Evolutionary conservation across 2,113 vertebrate species (phyloP).

Genomic region (Actinemys pallida): DNA sequence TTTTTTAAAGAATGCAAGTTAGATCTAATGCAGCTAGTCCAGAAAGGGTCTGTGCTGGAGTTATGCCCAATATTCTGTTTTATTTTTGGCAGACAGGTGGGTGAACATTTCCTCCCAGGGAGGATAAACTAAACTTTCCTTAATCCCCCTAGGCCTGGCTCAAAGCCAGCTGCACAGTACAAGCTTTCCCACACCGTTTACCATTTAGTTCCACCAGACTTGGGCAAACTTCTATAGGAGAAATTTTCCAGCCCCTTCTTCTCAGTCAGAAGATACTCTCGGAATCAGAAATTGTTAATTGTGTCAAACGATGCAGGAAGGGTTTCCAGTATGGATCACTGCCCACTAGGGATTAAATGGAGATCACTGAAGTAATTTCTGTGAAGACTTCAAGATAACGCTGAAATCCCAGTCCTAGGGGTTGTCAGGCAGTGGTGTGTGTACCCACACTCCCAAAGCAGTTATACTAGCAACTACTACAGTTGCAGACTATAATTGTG

Average conservation of each 20-base stretch:
- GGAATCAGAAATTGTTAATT: conserved; percentile 52
- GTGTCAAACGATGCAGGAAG: conserved; percentile 46
- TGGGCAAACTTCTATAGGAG: not conserved
- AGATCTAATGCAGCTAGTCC: not conserved
- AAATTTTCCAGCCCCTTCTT: not conserved
- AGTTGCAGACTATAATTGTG: accelerated
- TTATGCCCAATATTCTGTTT: not conserved
- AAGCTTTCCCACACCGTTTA: not conserved
- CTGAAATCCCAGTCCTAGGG: conserved; percentile 45
- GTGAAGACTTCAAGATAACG: conserved; percentile 25
- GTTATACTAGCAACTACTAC: not conserved
- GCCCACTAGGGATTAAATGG: conserved; percentile 43
- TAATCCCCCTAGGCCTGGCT: not conserved
- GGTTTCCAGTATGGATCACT: conserved; percentile 61
- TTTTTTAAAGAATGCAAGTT: conserved; percentile 6
- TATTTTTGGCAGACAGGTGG: conserved; percentile 23
- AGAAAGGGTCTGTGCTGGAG: conserved; percentile 4
- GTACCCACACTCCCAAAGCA: not conserved
- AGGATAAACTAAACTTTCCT: conserved; percentile 16
- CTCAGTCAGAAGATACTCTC: conserved; percentile 41
- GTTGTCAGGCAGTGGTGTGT: not conserved
- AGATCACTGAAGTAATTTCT: conserved; percentile 60
- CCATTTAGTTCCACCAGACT: not conserved
- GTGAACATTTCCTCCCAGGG: conserved; percentile 5
- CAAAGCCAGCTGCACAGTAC: not conserved